Percentiles rank a stretch among this genome's conserved stretches.
Evolutionary conservation across 2,113 vertebrate genomes (phyloP).

Genomic region (Ivindomyrus marchei): DNA sequence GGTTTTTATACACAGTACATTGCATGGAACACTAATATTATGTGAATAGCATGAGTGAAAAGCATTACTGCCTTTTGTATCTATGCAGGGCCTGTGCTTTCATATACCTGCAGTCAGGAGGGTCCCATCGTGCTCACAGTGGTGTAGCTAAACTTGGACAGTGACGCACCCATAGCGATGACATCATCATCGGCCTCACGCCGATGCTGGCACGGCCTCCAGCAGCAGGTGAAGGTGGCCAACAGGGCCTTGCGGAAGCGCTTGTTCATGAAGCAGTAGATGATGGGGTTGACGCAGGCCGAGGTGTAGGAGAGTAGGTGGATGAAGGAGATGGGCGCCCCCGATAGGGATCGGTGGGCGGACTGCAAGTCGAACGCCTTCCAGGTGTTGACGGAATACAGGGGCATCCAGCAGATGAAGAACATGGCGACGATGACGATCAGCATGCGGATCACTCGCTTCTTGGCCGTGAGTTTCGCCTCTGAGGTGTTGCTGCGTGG

Average conservation of each 20-base stretch:
- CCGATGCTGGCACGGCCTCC: slow-evolving; percentile 39
- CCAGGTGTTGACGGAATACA: slow-evolving; percentile 86
- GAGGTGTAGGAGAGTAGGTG: slow-evolving; percentile 84
- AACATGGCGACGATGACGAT: slow-evolving; percentile 86
- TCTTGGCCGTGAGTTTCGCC: slow-evolving; percentile 82
- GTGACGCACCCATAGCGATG: slow-evolving; percentile 58
- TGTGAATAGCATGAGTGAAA: not conserved
- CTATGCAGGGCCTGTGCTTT: not conserved
- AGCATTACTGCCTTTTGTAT: not conserved
- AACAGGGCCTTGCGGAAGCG: slow-evolving; percentile 81
- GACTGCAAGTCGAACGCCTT: slow-evolving; percentile 70
- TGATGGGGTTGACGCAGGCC: slow-evolving; percentile 85
- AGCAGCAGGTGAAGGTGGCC: slow-evolving; percentile 68
- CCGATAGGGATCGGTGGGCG: slow-evolving; percentile 64
- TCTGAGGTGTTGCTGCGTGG: slow-evolving; percentile 66
- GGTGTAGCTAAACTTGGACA: slow-evolving; percentile 86
- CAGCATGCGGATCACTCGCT: slow-evolving; percentile 85
- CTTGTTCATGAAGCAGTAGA: slow-evolving; percentile 98
- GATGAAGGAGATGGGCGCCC: slow-evolving; percentile 89
- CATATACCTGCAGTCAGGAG: slow-evolving; percentile 45
- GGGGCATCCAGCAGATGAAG: slow-evolving; percentile 90
- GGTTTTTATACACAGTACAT: not conserved
- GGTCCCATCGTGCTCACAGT: slow-evolving; percentile 77
- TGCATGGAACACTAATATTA: not conserved
- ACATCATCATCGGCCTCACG: slow-evolving; percentile 56